Evolutionary conservation across 1,140 invertebrate species (phyloP), one percentile per base, ranked within the genome.

Genomic region (Hycleus phaleratus): DNA sequence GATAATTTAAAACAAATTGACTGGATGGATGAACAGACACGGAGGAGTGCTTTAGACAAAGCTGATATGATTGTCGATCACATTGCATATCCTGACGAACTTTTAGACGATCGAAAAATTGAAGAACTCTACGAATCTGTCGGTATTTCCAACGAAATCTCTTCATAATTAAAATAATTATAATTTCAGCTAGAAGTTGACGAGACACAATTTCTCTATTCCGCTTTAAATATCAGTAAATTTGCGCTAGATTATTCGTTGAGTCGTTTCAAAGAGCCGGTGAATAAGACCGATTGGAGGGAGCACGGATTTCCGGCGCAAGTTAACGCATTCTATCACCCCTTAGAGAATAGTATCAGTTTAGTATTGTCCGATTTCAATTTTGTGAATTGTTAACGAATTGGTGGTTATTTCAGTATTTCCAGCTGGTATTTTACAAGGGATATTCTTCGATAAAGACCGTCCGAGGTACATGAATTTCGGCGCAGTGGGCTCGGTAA

Each of bases 361-460:
- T 71, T 75, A 78, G 65, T 82, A 32, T 5, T 32, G 4, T 5
- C 3, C 7, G 4, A 32, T 32, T 7, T 5, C 7, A 5, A 32
- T 2, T 32, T 32, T 32, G 7, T 32, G 4, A 7, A 32, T 32
- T 7, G 4, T 32, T 7, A 32, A 32, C 32, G 4, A 32, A 4
- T 7, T 32, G 7, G 2, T 46, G 18, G 18, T 25, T 6, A 0
- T 60, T 63, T 6, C 64, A 84, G 83, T 83, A 73, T 88, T 90
- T 68, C 86, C 87, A 1, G 87, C 86, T 65, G 87, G 85, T 25
- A 88, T 90, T 63, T 73, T 90, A 2, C 86, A 89, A 76, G 85
- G 84, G 3, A 78, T 80, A 11, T 89, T 88, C 72, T 89, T 86
- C 69, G 79, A 77, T 46, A 79, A 79, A 53, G 81, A 86, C 56